Evolutionary conservation across 2,113 vertebrate species (phyloP).

Genomic region (human): DNA sequence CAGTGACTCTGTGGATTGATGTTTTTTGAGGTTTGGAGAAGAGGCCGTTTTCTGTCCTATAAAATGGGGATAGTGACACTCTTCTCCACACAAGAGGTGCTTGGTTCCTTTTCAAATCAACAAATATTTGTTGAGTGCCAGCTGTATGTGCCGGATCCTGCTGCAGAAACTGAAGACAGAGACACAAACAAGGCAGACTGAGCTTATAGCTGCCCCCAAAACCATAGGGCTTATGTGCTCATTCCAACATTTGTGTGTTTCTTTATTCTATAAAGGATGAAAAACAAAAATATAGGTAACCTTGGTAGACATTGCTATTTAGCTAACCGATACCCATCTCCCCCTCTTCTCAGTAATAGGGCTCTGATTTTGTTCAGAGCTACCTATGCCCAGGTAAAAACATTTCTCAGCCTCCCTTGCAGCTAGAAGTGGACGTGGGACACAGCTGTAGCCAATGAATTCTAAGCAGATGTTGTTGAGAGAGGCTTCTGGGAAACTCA

Average conservation of each 20-base stretch:
- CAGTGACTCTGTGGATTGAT: neutral
- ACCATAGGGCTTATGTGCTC: accelerated
- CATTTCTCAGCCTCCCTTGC: neutral
- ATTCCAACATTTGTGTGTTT: neutral
- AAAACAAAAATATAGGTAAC: neutral
- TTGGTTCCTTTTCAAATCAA: neutral
- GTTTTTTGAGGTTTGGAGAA: neutral
- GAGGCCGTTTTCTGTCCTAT: neutral
- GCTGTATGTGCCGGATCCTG: neutral
- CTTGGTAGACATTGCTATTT: neutral
- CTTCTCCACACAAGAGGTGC: neutral
- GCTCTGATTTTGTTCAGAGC: neutral
- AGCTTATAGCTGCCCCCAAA: neutral
- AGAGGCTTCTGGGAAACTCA: neutral
- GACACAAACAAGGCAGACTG: neutral
- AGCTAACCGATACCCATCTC: neutral
- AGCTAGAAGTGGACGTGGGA: too few species aligned
- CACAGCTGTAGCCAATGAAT: neutral
- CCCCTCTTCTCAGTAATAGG: neutral
- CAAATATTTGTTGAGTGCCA: neutral
- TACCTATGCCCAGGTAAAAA: neutral
- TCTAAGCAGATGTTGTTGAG: neutral
- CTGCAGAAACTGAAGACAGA: neutral
- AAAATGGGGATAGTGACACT: neutral
- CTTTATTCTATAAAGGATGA: neutral